Evolutionary conservation across 2,888 invertebrate species (phyloP).

Genomic region (Sphaerophoria taeniata): DNA sequence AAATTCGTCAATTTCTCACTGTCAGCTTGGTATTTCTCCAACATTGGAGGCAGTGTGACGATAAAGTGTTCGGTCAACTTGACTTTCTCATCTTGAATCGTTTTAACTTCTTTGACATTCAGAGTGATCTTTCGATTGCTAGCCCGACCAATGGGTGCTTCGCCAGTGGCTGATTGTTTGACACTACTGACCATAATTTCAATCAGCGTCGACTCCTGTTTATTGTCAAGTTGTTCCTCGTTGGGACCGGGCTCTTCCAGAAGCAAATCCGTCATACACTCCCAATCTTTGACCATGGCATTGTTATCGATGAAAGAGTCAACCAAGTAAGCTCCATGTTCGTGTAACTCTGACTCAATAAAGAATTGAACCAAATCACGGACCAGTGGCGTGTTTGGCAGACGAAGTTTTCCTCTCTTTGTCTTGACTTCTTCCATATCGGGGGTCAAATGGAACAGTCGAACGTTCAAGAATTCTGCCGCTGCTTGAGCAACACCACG

Average conservation of each 20-base stretch:
- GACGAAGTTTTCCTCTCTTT: constrained; percentile 92
- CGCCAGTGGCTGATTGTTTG: constrained; percentile 96
- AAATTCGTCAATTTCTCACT: constrained; percentile 98
- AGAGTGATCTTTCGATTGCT: constrained; percentile 90
- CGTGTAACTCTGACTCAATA: constrained; percentile 98
- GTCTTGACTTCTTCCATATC: constrained; percentile 89
- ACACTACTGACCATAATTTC: constrained; percentile 99
- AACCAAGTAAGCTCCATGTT: constrained; percentile 99
- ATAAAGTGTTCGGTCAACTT: constrained; percentile 98
- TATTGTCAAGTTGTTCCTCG: constrained; percentile 96
- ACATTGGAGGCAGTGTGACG: constrained; percentile 91
- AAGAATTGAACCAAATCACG: constrained; percentile 99
- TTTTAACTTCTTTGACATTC: constrained; percentile 85
- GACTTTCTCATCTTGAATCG: constrained; percentile 95
- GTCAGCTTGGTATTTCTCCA: constrained; percentile 98
- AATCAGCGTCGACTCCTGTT: constrained; percentile 97
- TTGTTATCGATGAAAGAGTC: constrained; percentile 99
- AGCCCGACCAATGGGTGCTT: constrained; percentile 97
- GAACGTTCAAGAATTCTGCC: constrained; percentile 98
- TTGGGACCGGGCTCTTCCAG: constrained; percentile 96
- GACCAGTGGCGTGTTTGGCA: constrained; percentile 96
- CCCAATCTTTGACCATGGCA: constrained; percentile 99
- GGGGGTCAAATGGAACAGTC: constrained; percentile 93
- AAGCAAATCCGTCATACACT: constrained; percentile 99
- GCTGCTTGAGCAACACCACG: constrained; percentile 98